Evolutionary conservation across 1,140 invertebrate genomes (phyloP).

Genomic region (Heterodera schachtii): DNA sequence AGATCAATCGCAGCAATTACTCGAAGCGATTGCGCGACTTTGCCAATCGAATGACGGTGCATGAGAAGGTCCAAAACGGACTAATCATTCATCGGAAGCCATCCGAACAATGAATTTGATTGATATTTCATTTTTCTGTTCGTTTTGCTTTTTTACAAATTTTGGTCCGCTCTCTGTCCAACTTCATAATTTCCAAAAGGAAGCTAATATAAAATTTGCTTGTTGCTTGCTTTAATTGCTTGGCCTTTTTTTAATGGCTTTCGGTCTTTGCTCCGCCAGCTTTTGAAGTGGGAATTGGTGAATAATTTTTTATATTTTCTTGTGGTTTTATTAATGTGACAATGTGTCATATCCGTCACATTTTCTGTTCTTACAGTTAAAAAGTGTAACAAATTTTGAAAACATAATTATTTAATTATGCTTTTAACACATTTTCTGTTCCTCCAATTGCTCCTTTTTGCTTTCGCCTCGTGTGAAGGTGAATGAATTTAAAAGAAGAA

Average conservation of each 20-base stretch:
- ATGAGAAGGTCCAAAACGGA: conserved; percentile 21
- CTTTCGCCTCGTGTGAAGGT: background rate
- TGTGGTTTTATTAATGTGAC: too few relatives aligned
- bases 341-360: too few relatives aligned
- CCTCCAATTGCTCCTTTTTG: background rate
- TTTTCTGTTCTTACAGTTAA: too few relatives aligned
- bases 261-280: too few relatives aligned
- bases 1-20: conserved; percentile 4
- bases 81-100: conserved; percentile 19
- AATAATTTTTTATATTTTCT: too few relatives aligned
- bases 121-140: too few relatives aligned
- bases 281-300: too few relatives aligned
- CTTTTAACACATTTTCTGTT: background rate
- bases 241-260: background rate
- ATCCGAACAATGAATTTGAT: background rate
- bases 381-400: background rate
- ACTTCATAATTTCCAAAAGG: too few relatives aligned
- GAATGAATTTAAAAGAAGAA: background rate
- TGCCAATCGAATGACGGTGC: conserved; percentile 11
- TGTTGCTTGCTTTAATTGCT: too few relatives aligned
- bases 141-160: too few relatives aligned
- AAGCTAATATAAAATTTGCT: too few relatives aligned
- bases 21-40: conserved; percentile 18
- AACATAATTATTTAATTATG: background rate
- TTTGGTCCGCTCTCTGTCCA: too few relatives aligned